Base-by-base conservation (phyloP, 2,888 invertebrate species). In the Eupithecia insigniata region DNA sequence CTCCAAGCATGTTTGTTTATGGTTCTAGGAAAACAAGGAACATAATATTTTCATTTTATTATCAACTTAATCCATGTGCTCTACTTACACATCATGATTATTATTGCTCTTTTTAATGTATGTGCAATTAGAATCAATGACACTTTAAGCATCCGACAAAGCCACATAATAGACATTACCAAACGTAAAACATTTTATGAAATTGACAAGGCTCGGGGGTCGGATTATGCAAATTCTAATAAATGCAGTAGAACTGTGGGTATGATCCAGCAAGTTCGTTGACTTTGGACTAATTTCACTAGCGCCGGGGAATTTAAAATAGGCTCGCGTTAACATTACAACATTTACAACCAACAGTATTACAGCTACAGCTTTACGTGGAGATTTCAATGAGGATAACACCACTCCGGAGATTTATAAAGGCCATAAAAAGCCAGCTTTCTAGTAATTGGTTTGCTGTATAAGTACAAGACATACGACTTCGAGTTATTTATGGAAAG, bases 231-330 rank as follows among this genome's bases (percentile, higher is more conserved):
- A 43, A 74, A 60, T 26, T 10, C 58, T 67, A 66, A 43, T 70
- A 34, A 64, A 66, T 32, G n/a, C 55, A 67, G 43, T 43, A 30
- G 34, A 14, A 68, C n/a, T 51, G 65, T 70, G 75, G 75, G 66
- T 71, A 70, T 74, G 66, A 73, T 74, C 69, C 75, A 71, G 67
- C 18, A 66, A 71, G 78, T 79, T 78, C 77, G 60, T 72, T 76
- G 76, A 79, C 77, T 66, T 61, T 70, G 55, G 70, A 75, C 76
- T 75, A 76, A 77, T 78, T 79, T 77, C 76, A 78, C 80, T 69
- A 70, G 66, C 76, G 66, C 61, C 55, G 66, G 58, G 34, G 74
- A 76, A 73, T 78, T 70, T 72, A 30, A 71, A 78, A 76, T 76
- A 70, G 55, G 67, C 67, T 60, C 66, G 58, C 36, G 43, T 73